These are phyloP conservation scores for Zaprionus tsacasi DNA, from an alignment of 1,140 invertebrate species.

Conservation along the genomic window DNA sequence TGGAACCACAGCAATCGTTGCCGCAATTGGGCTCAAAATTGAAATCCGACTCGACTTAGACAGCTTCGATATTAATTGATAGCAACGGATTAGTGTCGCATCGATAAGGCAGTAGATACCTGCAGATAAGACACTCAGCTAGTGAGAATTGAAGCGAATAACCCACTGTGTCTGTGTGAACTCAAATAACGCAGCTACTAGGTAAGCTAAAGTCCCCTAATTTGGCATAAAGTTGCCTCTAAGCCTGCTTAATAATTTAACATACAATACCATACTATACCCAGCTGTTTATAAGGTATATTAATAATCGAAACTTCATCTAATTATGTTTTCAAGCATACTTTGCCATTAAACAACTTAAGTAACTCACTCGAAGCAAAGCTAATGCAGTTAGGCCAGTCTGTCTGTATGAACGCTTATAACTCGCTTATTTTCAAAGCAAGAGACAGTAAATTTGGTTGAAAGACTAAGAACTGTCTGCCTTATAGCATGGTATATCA, in stretches of 20 bases:
- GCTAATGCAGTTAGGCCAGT: too few relatives aligned
- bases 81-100: slow-evolving; percentile 36
- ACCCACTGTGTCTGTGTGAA: neutral
- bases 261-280: neutral
- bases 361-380: too few relatives aligned
- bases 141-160: neutral
- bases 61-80: slow-evolving; percentile 58
- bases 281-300: too few relatives aligned
- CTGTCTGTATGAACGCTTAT: too few relatives aligned
- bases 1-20: neutral
- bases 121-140: neutral
- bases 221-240: neutral
- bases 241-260: neutral
- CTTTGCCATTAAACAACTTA: too few relatives aligned
- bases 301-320: too few relatives aligned
- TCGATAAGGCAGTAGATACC: neutral
- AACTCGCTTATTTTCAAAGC: too few relatives aligned
- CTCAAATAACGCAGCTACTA: neutral
- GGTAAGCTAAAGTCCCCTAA: neutral
- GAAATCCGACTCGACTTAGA: slow-evolving; percentile 19
- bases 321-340: too few relatives aligned
- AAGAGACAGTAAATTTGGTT: too few relatives aligned
- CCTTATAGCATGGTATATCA: too few relatives aligned
- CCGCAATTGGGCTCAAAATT: slow-evolving; percentile 26
- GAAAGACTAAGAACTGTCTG: too few relatives aligned